Conservation (phyloP, 2,797 vertebrate genomes). For the Tolypeutes matacus region DNA sequence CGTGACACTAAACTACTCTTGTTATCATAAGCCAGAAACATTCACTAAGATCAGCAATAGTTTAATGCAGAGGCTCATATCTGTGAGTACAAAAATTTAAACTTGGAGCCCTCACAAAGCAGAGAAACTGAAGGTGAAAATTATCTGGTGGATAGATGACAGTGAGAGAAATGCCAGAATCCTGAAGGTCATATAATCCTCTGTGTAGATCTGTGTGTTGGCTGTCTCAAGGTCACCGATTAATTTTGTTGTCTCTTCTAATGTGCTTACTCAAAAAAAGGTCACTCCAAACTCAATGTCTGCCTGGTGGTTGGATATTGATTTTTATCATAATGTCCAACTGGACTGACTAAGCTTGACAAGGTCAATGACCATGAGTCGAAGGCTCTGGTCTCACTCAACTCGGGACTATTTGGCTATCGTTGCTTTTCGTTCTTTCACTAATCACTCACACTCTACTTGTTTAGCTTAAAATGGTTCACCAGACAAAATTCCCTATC, state of each 20-base stretch:
- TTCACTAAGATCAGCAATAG: not conserved
- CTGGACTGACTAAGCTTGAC: not conserved
- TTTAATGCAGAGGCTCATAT: not conserved
- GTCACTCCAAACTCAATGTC: conserved; percentile 43
- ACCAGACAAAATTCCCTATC: not conserved
- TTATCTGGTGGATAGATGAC: not conserved
- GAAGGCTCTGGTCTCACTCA: not conserved
- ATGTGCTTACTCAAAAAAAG: conserved; percentile 65
- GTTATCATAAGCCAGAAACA: not conserved
- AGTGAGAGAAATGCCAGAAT: not conserved
- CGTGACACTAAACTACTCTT: not conserved
- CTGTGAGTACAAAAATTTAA: not conserved
- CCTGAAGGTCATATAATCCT: not conserved
- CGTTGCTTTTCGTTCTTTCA: not conserved
- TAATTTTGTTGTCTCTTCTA: conserved; percentile 59
- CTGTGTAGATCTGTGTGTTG: not conserved
- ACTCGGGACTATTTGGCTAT: not conserved
- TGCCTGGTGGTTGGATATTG: conserved; percentile 14
- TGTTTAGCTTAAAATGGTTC: not conserved
- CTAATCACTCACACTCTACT: not conserved
- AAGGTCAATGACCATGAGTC: conserved; percentile 30
- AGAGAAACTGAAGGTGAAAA: not conserved
- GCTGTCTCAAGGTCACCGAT: not conserved
- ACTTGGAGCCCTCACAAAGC: not conserved
- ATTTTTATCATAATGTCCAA: conserved; percentile 60